Evolutionary conservation across 2,888 invertebrate species (phyloP).

Genomic region (Pherbina coryleti): DNA sequence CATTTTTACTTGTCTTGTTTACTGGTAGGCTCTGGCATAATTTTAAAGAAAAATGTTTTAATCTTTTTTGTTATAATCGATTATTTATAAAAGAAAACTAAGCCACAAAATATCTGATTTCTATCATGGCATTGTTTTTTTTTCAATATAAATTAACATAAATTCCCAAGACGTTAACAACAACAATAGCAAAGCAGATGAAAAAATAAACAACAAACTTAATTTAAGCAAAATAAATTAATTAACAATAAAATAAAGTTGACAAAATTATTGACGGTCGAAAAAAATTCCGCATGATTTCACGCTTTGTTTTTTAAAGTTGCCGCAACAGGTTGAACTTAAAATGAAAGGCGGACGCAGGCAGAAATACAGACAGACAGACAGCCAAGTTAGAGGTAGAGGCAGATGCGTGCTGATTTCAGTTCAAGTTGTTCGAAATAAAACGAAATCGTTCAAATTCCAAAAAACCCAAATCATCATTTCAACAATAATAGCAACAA

Average conservation of each 20-base stretch:
- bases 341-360: background rate
- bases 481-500: slow-evolving; percentile 1
- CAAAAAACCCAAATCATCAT: background rate
- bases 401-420: background rate
- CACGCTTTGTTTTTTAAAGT: slow-evolving; percentile 19
- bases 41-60: no score
- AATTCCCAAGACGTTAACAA: background rate
- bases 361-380: background rate
- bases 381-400: background rate
- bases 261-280: slow-evolving; percentile 15
- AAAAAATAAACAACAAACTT: background rate
- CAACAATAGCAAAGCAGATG: background rate
- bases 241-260: slow-evolving; percentile 24
- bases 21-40: no score
- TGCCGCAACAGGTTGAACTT: slow-evolving; percentile 23
- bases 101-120: background rate
- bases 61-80: background rate
- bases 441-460: slow-evolving; percentile 13
- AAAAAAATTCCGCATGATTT: slow-evolving; percentile 26
- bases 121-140: background rate
- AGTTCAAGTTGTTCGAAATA: background rate
- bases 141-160: background rate
- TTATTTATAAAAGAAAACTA: background rate
- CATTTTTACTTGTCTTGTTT: background rate
- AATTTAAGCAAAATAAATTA: slow-evolving; percentile 28